A percentile compares a stretch with the other conserved stretches of the same genome.
These are phyloP conservation scores for cattle (Bos taurus) DNA, from an alignment of 2,113 vertebrate species.

Conservation along the genomic window ARS-UCD2.0 NC_037348.1:3817501-3818000, in stretches of 20 bases:
- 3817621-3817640: not conserved
- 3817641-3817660: not conserved
- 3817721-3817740: not conserved
- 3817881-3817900: not conserved
- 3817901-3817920: not conserved
- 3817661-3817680: not conserved
- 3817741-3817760: not conserved
- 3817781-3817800: not conserved
- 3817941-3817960: not conserved
- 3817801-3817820: not conserved
- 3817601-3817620: not conserved
- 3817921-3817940: not conserved
- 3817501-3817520: not conserved
- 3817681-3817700: not conserved
- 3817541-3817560: not conserved
- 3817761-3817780: not conserved
- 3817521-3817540: not conserved
- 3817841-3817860: not conserved
- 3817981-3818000: not conserved
- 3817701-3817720: not conserved
- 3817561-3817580: not conserved
- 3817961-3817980: not conserved
- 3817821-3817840: not conserved
- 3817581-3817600: fast-evolving
- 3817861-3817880: not conserved